These are phyloP conservation scores for Chelidonichthys spinosus DNA, from an alignment of 2,797 vertebrate species.

Conservation along the genomic window DNA sequence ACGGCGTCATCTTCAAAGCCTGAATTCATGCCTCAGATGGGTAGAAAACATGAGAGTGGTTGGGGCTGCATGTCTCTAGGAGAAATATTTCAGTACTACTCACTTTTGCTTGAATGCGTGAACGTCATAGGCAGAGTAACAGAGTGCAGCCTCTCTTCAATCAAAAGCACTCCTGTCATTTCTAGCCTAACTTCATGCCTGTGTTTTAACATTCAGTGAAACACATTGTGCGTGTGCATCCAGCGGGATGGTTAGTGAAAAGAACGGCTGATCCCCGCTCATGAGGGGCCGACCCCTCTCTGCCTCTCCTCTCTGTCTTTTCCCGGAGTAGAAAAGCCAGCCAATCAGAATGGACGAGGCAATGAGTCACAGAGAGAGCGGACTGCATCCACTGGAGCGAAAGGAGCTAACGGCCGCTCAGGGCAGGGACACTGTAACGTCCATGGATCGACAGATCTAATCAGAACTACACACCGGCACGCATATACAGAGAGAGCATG, in stretches of 20 bases:
- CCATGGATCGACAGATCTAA: conserved; percentile 38
- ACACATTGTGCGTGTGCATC: conserved; percentile 47
- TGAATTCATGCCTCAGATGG: conserved; percentile 36
- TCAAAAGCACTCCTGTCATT: conserved; percentile 10
- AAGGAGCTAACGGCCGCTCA: conserved; percentile 64
- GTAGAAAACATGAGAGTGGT: conserved; percentile 27
- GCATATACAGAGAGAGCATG: conserved; percentile 2
- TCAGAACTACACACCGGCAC: conserved; percentile 38
- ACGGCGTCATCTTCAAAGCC: conserved; percentile 57
- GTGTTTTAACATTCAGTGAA: conserved; percentile 29
- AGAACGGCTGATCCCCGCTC: conserved; percentile 64
- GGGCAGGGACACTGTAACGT: conserved; percentile 47
- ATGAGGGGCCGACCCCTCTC: conserved; percentile 59
- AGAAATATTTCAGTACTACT: not conserved
- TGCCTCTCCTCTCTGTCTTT: conserved; percentile 43
- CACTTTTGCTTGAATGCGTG: conserved; percentile 7
- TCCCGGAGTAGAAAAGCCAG: conserved; percentile 61
- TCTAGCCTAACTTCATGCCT: not conserved
- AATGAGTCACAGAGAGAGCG: conserved; percentile 70
- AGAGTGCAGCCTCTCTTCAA: conserved; percentile 8
- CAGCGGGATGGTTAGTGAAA: conserved; percentile 55
- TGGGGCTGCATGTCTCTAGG: not conserved
- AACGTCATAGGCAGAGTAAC: not conserved
- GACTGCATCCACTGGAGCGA: conserved; percentile 66
- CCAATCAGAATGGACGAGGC: conserved; percentile 71